Conservation (phyloP, 2,888 invertebrate species). For the Sepiola atlantica region DNA sequence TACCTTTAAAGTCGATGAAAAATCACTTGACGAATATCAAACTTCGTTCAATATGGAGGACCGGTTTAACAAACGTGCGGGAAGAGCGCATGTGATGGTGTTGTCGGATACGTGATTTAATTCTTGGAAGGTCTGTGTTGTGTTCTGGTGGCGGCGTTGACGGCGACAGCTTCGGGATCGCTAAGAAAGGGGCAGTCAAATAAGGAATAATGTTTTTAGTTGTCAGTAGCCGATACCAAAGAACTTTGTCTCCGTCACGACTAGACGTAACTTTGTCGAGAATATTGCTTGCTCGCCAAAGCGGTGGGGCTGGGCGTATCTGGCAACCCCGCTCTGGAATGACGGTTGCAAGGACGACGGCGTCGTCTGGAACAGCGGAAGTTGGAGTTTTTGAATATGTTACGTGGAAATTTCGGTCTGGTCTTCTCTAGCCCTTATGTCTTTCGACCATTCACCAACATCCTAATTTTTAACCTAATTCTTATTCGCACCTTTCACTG, state of each 20-base stretch:
- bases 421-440: neutral
- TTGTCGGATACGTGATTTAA: neutral
- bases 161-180: neutral
- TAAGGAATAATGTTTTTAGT: neutral
- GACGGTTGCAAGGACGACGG: neutral
- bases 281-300: neutral
- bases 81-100: neutral
- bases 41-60: neutral
- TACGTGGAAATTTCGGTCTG: neutral
- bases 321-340: neutral
- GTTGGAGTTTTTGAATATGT: neutral
- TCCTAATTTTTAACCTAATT: neutral
- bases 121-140: neutral
- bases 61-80: neutral
- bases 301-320: neutral
- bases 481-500: neutral
- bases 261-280: neutral
- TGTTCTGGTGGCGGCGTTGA: neutral
- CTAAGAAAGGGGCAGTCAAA: neutral
- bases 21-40: neutral
- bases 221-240: neutral
- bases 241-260: neutral
- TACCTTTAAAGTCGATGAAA: neutral
- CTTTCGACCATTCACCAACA: neutral
- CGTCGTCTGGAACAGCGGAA: neutral